These are phyloP conservation scores for Petrolisthes cinctipes DNA, from an alignment of 2,888 invertebrate genomes.

Conservation along the genomic window DNA sequence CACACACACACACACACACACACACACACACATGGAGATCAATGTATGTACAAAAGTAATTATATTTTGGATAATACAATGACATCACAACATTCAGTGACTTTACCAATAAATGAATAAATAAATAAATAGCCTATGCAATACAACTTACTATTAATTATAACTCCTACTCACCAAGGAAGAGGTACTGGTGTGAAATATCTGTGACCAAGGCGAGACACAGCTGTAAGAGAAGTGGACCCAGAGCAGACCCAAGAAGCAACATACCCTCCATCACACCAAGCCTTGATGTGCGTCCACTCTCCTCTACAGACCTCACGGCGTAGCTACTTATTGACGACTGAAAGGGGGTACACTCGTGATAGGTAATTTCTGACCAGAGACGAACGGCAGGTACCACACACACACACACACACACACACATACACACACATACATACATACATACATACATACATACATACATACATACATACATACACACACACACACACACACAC, in stretches of 20 bases:
- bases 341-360: background rate
- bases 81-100: no score
- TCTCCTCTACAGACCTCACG: background rate
- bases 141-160: background rate
- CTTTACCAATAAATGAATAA: no score
- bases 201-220: background rate
- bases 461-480: background rate
- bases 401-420: no score
- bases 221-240: constrained; percentile 3
- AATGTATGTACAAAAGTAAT: no score
- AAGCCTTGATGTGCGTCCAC: constrained; percentile 9
- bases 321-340: constrained; percentile 34
- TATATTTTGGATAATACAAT: no score
- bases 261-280: constrained; percentile 25
- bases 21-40: background rate
- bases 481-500: background rate
- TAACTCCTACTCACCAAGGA: constrained; percentile 22
- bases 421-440: background rate
- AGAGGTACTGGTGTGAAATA: background rate
- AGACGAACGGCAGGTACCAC: no score
- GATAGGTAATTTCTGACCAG: no score
- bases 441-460: background rate
- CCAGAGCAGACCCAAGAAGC: constrained; percentile 18
- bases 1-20: constrained; percentile 6
- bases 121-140: no score